Evolutionary conservation across 2,888 invertebrate genomes (phyloP).

Genomic region (Eilema griseolum): DNA sequence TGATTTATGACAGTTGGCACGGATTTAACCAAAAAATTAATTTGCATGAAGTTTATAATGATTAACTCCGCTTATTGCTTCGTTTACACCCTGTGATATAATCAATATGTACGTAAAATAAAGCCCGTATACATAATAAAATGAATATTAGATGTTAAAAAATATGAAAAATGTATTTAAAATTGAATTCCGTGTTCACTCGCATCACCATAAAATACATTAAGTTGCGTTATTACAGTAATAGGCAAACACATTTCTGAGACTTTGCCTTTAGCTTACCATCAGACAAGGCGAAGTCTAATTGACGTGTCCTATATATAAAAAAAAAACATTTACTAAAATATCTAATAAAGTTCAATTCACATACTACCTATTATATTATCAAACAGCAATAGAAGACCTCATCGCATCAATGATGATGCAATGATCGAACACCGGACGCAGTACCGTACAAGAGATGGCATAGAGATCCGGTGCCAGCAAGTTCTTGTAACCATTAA

Average conservation of each 20-base stretch:
- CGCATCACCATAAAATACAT: too few relatives aligned
- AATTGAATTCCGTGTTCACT: too few relatives aligned
- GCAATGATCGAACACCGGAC: not conserved
- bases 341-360: too few relatives aligned
- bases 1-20: not conserved
- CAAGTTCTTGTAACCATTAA: not conserved
- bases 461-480: slow-evolving; percentile 1
- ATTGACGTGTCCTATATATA: too few relatives aligned
- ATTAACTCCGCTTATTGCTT: not conserved
- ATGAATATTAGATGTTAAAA: not conserved
- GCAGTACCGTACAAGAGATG: not conserved
- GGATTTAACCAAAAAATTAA: not conserved
- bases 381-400: not conserved
- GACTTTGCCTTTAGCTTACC: too few relatives aligned
- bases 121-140: not conserved
- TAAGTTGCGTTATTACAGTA: too few relatives aligned
- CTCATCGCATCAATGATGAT: not conserved
- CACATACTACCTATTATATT: not conserved
- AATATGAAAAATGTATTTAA: not conserved
- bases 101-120: not conserved
- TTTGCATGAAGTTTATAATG: not conserved
- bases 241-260: too few relatives aligned
- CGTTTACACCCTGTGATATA: not conserved
- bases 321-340: too few relatives aligned
- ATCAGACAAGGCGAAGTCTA: too few relatives aligned